phyloP scores from a whole-genome alignment of 2,888 invertebrate genomes.

The Agrochola lychnidis region DNA sequence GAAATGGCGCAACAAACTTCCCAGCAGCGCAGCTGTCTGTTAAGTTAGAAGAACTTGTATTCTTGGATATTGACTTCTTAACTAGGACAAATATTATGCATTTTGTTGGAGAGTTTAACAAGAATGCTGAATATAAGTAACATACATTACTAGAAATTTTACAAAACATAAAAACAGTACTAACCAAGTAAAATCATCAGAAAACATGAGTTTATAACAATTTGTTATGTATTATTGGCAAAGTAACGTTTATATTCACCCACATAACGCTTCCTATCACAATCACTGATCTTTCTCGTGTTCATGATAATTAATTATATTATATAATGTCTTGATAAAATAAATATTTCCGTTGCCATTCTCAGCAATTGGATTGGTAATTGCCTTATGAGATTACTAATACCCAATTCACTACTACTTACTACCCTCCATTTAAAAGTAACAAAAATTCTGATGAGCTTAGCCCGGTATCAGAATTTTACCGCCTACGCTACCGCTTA shows the following conservation, averaged over 20 bases:
- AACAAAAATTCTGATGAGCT: neutral
- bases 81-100: neutral
- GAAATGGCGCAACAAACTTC: neutral
- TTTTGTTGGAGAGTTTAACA: neutral
- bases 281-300: neutral
- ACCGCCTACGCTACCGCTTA: slow-evolving; percentile 55
- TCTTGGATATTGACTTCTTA: no score
- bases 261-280: neutral
- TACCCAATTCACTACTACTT: no score
- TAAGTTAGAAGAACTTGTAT: neutral
- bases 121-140: neutral
- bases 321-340: neutral
- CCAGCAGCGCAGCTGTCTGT: neutral
- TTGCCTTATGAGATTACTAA: neutral
- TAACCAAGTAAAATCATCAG: no score
- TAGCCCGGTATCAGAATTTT: neutral
- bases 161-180: no score
- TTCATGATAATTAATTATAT: neutral
- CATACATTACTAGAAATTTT: neutral
- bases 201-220: neutral
- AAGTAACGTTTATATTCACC: neutral
- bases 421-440: neutral
- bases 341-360: neutral
- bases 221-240: neutral
- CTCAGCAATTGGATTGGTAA: neutral